These are phyloP conservation scores for Elaphurus davidianus DNA, from an alignment of 2,113 vertebrate genomes.

Conservation along the genomic window DNA sequence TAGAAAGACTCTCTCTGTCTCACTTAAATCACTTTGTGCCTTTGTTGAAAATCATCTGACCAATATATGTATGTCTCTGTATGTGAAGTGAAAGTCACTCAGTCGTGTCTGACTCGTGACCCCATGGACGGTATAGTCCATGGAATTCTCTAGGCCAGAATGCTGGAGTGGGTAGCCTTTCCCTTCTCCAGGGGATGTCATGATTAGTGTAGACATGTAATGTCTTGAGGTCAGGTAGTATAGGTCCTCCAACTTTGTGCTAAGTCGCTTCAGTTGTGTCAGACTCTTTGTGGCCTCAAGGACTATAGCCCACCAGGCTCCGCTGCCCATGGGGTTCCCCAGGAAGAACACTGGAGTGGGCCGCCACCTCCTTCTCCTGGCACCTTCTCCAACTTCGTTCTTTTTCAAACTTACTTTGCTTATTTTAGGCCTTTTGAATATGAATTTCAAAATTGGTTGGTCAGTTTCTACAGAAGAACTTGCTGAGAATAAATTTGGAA, in stretches of 20 bases:
- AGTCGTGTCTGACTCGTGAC: neutral
- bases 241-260: neutral
- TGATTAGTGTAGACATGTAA: neutral
- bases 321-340: neutral
- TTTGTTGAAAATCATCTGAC: neutral
- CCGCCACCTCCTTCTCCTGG: neutral
- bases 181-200: neutral
- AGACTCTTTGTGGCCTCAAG: neutral
- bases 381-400: neutral
- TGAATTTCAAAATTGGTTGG: neutral
- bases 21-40: neutral
- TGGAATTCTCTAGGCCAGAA: neutral
- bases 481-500: neutral
- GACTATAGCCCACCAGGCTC: neutral
- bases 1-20: neutral
- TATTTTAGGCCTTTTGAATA: neutral
- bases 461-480: neutral
- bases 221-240: neutral
- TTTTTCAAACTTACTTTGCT: neutral
- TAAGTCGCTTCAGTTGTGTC: neutral
- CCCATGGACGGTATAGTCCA: neutral
- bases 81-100: neutral
- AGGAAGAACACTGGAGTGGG: neutral
- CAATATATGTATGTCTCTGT: neutral
- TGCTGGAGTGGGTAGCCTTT: neutral